Evolutionary conservation across 2,888 invertebrate genomes (phyloP), one percentile per base, ranked within the genome.

Genomic region (Parnassius apollo): DNA sequence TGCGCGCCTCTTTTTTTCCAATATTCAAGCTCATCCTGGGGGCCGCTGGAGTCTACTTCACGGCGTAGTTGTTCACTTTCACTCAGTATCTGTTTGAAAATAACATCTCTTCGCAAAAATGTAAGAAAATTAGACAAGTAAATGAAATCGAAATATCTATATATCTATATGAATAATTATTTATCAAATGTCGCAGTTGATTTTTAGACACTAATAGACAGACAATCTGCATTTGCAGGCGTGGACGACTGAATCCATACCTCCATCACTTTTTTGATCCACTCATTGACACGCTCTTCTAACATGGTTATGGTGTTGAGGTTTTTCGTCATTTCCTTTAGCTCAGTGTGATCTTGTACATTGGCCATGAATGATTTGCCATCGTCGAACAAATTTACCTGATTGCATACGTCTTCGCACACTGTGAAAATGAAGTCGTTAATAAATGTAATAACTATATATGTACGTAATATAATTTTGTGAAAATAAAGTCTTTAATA

Each of bases 1-100:
- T 97, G 97, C 0, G 98, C 98, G 49, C 97, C 97, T 45, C 98
- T 93, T 75, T 96, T 96, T 86, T 98, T 98, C 98, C 98, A 99
- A 84, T 98, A 98, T 75, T 97, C 97, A 49, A 99, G 91, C 80
- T 99, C 99, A 76, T 98, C 98, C 78, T 98, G 97, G 0, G 98
- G 98, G 0, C 98, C 98, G 59, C 96, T 96, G 3, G 96, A 95
- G 81, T 98, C 98, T 65, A 97, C 97, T 81, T 98, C 98, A 50
- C 96, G 94, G 60, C 98, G 93, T 67, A 98, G 93, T 80, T 98
- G 98, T 77, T 98, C 98, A 76, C 98, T 98, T 81, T 98, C 98
- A 64, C 97, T 96, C 59, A 98, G 92, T 65, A 96, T 95, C 93
- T 94, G 69, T 57, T 54, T 18, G 9, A 8, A 0, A 13, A 35